Base-by-base conservation (phyloP, 2,888 invertebrate genomes). In the Monopis laevigella region DNA sequence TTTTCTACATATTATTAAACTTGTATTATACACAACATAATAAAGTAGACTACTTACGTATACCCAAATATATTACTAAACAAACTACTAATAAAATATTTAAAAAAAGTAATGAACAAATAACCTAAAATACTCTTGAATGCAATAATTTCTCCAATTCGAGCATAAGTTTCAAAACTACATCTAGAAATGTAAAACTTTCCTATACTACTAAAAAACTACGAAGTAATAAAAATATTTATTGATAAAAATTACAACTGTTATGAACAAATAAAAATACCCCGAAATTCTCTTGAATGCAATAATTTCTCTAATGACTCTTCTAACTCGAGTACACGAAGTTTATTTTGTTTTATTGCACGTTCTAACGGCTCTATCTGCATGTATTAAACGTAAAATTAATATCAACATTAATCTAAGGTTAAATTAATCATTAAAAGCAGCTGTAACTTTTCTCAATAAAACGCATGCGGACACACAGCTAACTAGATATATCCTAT, bases 331-430 rank as follows among this genome's bases (percentile, higher is more conserved):
- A 84, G 81, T 39, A 92, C 92, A 60, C 93, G 90, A 46, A 88
- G 84, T 53, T 90, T 90, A 73, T 92, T 89, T 51, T 90, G 88
- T 61, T 88, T 88, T 51, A 96, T 94, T 56, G 91, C 91, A 47
- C 87, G 85, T 58, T 95, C 93, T 50, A 90, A 85, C 1, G 95
- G 95, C 58, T 93, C 92, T 55, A 96, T 92, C 74, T 88, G 85
- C 53, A 29, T 40, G n/a, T 27, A 26, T 24, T 17, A 28, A 29
- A 40, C 12, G 29, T 36, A 12, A 34, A 18, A 41, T 34, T 26
- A 19, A 21, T 12, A 21, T 17, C 8, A 40, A 40, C 3, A 21
- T 11, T 17, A 30, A 10, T n/a, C 2, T 11, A 27, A 18, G 13
- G 11, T 18, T 13, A 7, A 26, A n/a, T 11, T n/a, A 14, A 3